Base-by-base conservation (phyloP, 2,888 invertebrate species). In the Lacanobia oleracea region DNA sequence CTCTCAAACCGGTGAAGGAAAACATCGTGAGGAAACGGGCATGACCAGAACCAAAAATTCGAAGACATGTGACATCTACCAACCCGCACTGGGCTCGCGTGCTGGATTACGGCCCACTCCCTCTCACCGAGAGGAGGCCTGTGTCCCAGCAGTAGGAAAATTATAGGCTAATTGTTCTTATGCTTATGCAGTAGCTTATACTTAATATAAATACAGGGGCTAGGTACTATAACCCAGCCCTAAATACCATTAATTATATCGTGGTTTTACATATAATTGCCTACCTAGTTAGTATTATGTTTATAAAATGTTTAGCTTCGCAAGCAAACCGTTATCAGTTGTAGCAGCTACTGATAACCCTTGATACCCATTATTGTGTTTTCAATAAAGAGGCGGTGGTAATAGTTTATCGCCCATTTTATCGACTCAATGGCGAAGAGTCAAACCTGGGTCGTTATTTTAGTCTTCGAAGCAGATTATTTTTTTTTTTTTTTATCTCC, bases 311-410 rank as follows among this genome's bases (percentile, higher is more conserved):
- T 40, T 21, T 12, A 43, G 12, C 50, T 21, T 40, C 5, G 21
- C 43, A 6, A 71, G 33, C 16, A 21, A 40, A 43, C 16, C 10
- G 54, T 62, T 78, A 79, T 79, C 79, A 16, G 4, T 40, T 27
- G 21, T 23, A 23, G 2, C 45, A 21, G 27, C 14, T 12, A 16
- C 53, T 53, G 18, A 33, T 37, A 75, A 75, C 75, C 75, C 51
- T 48, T 72, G 9, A 16, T n/a, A 48, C 27, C 33, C 8, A 50
- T 18, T 21, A 16, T 21, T 4, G 43, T 45, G 40, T 48, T 54
- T 76, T 76, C 27, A 48, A 54, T 56, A 54, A n/a, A 21, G 45
- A 33, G 48, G 37, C 40, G 4, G 16, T 16, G 27, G 27, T 14
- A 0, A n/a, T 0, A 12, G 27, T 68, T 27, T 67, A 67, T 67